A percentile compares a stretch with the other conserved stretches of the same genome.
Evolutionary conservation across 2,797 vertebrate genomes (phyloP).

Genomic region (Megaceryle alcyon): DNA sequence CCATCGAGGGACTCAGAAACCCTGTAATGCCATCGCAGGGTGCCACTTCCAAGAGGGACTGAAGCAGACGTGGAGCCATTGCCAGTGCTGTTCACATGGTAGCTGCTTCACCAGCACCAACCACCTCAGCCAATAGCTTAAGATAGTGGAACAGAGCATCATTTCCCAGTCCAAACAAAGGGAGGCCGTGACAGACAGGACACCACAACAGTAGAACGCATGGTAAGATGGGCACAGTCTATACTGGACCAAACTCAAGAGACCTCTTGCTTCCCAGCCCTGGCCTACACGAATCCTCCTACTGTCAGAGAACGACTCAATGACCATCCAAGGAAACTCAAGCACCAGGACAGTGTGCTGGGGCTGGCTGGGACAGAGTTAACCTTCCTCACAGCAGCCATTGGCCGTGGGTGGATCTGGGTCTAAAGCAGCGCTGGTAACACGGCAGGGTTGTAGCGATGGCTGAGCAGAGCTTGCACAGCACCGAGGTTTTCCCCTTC

Average conservation of each 20-base stretch:
- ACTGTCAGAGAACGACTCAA: fast-evolving
- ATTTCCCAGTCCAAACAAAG: background rate
- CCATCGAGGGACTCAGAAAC: background rate
- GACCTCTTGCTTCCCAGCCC: background rate
- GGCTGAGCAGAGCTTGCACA: background rate
- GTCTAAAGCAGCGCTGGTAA: too few species aligned
- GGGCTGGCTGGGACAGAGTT: background rate
- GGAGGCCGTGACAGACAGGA: background rate
- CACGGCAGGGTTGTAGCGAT: fast-evolving
- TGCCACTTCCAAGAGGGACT: background rate
- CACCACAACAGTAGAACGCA: background rate
- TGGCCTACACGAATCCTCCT: fast-evolving
- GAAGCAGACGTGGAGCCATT: background rate
- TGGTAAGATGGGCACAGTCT: background rate
- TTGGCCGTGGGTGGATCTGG: fast-evolving
- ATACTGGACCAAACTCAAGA: background rate
- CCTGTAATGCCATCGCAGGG: background rate
- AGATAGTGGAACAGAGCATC: too few species aligned
- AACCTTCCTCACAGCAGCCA: background rate
- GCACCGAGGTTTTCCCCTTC: background rate
- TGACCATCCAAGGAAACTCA: fast-evolving
- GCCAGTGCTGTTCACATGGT: fast-evolving
- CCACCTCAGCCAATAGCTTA: background rate
- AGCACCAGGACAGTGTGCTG: background rate
- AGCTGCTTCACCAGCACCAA: background rate